Base-by-base conservation (phyloP, 1,140 invertebrate genomes). In the Drosophila saltans region DNA sequence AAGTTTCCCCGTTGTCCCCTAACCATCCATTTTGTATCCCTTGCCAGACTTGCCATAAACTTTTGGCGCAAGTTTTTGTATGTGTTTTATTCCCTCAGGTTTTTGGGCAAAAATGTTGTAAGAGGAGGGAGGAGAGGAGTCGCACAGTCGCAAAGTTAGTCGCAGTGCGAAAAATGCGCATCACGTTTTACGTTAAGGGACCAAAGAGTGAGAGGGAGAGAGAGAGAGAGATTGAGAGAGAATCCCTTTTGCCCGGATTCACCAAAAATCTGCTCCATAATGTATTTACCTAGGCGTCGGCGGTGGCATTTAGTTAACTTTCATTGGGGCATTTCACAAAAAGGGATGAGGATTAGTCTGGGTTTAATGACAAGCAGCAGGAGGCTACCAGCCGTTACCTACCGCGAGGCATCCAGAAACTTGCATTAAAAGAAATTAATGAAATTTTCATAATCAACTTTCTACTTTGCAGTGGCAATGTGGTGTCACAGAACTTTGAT, bases 101-200 rank as follows among this genome's bases (percentile, higher is more conserved):
- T 40, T 6, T 26, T 33, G 9, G 21, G 21, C 21, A 30, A 30
- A 30, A 30, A 30, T 30, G 28, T 30, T 1, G 11, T 10, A 2
- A n/a, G 11, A n/a, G 11, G 2, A 5, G 41, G 41, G 41, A 0
- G 41, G 11, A 4, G 2, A 41, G 7, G 26, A 69, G 33, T 36
- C 66, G 28, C 4, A 30, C 2, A 72, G 69, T 52, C 59, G 40
- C 55, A 61, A 45, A 65, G 62, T 36, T 36, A 30, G 64, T 64
- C 75, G 83, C 82, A 89, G 59, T 88, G 80, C 84, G 80, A 84
- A 84, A 88, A 89, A 88, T 88, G 83, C 83, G 84, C 83, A 89
- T 89, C 84, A 88, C 83, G 84, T 88, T 89, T 52, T 86, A 62
- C 58, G 83, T 89, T 84, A 74, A 61, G 71, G 66, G 83, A 88